phyloP scores from a whole-genome alignment of 2,797 vertebrate genomes.

The Scarus forsteni region DNA sequence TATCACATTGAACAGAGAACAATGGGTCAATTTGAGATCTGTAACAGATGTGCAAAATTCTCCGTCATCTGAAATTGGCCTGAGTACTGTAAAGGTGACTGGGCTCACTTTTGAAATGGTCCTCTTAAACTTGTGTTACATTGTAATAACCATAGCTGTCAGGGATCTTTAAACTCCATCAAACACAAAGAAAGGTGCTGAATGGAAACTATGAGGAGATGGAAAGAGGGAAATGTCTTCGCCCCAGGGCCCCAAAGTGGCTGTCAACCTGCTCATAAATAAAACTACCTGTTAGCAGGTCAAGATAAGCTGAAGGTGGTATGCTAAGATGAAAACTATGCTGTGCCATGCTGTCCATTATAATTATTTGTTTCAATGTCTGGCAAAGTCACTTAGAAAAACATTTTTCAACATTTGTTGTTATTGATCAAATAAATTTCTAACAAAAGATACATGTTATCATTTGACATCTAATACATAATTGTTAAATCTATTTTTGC shows the following conservation, averaged over 20 bases:
- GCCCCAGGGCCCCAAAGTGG: background rate
- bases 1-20: too few species aligned
- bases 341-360: constrained; percentile 7
- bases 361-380: background rate
- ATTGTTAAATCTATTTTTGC: too few species aligned
- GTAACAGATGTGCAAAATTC: constrained; percentile 8
- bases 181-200: constrained; percentile 46
- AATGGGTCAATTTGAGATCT: too few species aligned
- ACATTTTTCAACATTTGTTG: too few species aligned
- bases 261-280: constrained; percentile 45
- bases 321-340: constrained; percentile 2
- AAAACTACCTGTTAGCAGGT: constrained; percentile 29
- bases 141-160: constrained; percentile 21
- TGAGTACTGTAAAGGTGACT: background rate
- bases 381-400: background rate
- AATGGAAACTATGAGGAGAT: constrained; percentile 37
- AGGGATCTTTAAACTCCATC: constrained; percentile 10
- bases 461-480: too few species aligned
- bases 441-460: too few species aligned
- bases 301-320: constrained; percentile 18
- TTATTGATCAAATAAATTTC: too few species aligned
- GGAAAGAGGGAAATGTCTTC: constrained; percentile 30
- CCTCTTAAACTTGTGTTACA: constrained; percentile 5
- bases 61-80: constrained; percentile 17
- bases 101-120: constrained; percentile 11